Conservation (phyloP, 2,888 invertebrate species). For the Rhagonycha fulva region DNA sequence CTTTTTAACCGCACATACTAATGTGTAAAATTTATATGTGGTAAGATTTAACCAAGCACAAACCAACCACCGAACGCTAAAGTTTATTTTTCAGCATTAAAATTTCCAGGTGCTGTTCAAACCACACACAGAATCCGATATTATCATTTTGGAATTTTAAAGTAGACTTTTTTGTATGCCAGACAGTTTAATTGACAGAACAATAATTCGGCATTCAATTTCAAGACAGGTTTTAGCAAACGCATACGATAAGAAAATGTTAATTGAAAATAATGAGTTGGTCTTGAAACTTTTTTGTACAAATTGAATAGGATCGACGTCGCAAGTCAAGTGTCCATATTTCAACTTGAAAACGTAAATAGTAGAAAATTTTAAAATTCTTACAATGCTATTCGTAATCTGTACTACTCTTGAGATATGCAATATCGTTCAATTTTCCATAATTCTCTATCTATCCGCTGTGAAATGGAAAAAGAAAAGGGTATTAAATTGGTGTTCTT, state of each 20-base stretch:
- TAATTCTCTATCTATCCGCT: conserved; percentile 27
- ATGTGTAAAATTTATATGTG: not conserved
- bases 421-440: conserved; percentile 31
- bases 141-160: conserved; percentile 12
- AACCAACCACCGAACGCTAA: not conserved
- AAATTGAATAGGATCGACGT: conserved; percentile 22
- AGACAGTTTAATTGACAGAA: conserved; percentile 23
- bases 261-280: conserved; percentile 29
- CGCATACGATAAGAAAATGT: conserved; percentile 18
- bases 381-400: conserved; percentile 10
- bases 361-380: conserved; percentile 7
- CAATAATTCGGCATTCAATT: conserved; percentile 24
- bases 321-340: conserved; percentile 16
- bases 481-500: conserved; percentile 16
- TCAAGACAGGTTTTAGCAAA: conserved; percentile 14
- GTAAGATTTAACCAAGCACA: not conserved
- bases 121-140: not conserved
- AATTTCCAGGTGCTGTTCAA: conserved; percentile 8
- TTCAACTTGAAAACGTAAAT: conserved; percentile 17
- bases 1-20: not conserved
- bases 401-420: conserved; percentile 16
- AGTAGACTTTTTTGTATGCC: conserved; percentile 5
- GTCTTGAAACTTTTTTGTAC: conserved; percentile 6
- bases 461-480: conserved; percentile 23
- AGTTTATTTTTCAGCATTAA: conserved; percentile 3